A percentile compares a stretch with the other conserved stretches of the same genome.
Evolutionary conservation across 2,113 vertebrate species (phyloP).

Genomic region (Ranitomeya imitator): DNA sequence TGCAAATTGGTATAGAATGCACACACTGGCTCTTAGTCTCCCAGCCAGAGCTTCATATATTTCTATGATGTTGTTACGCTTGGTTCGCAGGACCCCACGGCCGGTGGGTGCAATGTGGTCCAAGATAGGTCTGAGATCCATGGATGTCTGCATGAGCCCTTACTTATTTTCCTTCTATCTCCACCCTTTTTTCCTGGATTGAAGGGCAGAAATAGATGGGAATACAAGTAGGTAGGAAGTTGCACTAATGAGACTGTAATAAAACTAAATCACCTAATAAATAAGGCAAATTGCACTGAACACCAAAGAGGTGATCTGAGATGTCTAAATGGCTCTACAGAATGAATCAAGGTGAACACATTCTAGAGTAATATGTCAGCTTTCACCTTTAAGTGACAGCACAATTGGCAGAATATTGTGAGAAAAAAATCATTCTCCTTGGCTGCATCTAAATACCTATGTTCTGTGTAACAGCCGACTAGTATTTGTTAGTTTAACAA

Average conservation of each 20-base stretch:
- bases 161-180: too few species aligned
- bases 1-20: too few species aligned
- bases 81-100: too few species aligned
- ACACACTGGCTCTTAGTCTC: too few species aligned
- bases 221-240: too few species aligned
- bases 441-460: conserved; percentile 7
- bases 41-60: too few species aligned
- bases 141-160: too few species aligned
- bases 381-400: background rate
- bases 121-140: too few species aligned
- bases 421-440: background rate
- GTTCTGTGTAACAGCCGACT: background rate
- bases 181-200: too few species aligned
- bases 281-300: background rate
- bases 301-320: background rate
- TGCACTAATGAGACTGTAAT: background rate
- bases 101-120: too few species aligned
- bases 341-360: background rate
- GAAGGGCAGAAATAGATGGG: too few species aligned
- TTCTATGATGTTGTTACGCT: too few species aligned
- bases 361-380: background rate
- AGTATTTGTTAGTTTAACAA: background rate
- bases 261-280: background rate
- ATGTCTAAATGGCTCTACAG: background rate
- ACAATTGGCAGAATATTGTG: background rate